phyloP scores from a whole-genome alignment of 2,888 invertebrate species.

The Troides oblongomaculatus region DNA sequence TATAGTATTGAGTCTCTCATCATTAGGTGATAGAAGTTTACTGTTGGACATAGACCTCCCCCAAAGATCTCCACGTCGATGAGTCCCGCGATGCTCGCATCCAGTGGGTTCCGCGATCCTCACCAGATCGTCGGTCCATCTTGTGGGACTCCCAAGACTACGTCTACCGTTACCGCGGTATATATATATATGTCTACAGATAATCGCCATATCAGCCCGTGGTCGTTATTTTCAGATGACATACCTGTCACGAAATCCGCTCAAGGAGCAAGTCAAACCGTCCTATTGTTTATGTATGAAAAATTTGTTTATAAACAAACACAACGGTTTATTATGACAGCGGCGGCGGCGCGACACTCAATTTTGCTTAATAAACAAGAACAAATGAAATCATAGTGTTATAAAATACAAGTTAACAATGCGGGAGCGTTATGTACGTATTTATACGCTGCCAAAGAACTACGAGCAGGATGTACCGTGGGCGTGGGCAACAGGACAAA shows the following conservation, averaged over 20 bases:
- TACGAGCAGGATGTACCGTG: too few species aligned
- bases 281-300: constrained; percentile 15
- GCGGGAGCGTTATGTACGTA: constrained; percentile 1
- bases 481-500: too few species aligned
- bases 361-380: constrained; percentile 17
- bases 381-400: constrained; percentile 25
- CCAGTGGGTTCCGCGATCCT: too few species aligned
- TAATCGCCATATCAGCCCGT: neutral
- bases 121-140: too few species aligned
- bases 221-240: constrained; percentile 5
- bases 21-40: too few species aligned
- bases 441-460: neutral
- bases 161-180: too few species aligned
- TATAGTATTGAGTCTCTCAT: too few species aligned
- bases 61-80: too few species aligned
- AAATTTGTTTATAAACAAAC: constrained; percentile 13
- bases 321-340: constrained; percentile 9
- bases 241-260: constrained; percentile 2
- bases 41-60: too few species aligned
- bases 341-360: neutral
- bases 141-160: too few species aligned
- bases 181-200: too few species aligned
- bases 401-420: constrained; percentile 23
- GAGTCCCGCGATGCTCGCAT: too few species aligned
- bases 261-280: constrained; percentile 1